Conservation (phyloP, 2,797 vertebrate genomes). For the Zalophus californianus region DNA sequence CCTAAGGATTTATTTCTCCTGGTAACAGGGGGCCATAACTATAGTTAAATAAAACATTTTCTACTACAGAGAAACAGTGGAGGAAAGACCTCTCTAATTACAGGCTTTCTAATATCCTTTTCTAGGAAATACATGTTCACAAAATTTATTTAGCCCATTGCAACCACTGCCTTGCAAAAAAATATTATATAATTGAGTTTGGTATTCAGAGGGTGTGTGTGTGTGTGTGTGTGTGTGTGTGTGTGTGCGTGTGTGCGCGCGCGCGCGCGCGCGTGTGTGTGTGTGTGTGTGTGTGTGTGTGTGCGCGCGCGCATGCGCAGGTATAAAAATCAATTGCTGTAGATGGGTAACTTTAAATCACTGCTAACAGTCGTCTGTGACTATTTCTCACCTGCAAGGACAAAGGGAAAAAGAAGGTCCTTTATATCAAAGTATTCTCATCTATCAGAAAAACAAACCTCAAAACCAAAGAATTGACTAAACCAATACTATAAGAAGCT, state of each 20-base stretch:
- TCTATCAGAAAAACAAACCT: not conserved
- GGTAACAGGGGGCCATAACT: not conserved
- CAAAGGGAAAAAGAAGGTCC: not conserved
- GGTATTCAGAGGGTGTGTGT: not conserved
- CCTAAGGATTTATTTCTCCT: constrained; percentile 32
- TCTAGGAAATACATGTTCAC: constrained; percentile 24
- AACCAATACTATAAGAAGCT: constrained; percentile 9
- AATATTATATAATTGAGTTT: not conserved
- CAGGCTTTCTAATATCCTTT: not conserved
- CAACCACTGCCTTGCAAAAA: not conserved
- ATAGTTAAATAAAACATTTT: constrained; percentile 48
- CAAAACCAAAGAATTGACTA: not conserved
- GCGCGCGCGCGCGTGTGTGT: not conserved
- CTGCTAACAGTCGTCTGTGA: constrained; percentile 12
- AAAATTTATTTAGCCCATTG: constrained; percentile 1
- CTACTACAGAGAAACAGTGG: not conserved
- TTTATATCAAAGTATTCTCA: constrained; percentile 20
- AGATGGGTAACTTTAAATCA: constrained; percentile 44
- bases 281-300: not conserved
- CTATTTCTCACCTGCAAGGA: not conserved
- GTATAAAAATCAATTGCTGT: not conserved
- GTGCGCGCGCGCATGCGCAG: not conserved
- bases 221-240: not conserved
- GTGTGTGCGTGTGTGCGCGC: not conserved
- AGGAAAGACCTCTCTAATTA: constrained; percentile 34